Conservation (phyloP, 92 coral and sea anemone species). For the Diadumene lineata region DNA sequence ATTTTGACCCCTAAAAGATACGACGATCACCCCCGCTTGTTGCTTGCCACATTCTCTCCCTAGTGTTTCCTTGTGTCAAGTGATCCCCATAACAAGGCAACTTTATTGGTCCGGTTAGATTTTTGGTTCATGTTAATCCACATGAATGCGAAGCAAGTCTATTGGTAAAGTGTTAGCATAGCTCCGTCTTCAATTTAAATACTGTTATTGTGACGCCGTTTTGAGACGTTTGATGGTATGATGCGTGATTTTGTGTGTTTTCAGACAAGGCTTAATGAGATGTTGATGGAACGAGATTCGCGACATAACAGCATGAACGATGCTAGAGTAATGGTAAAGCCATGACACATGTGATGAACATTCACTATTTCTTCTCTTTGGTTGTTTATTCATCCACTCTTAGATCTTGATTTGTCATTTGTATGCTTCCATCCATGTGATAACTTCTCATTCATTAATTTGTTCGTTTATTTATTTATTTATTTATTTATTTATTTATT, state of each 20-base stretch:
- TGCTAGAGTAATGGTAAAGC: constrained; percentile 13
- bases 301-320: constrained; percentile 7
- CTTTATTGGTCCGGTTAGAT: neutral
- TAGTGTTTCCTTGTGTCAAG: too few species aligned
- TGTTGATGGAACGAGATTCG: constrained; percentile 13
- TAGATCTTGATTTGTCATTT: neutral
- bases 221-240: neutral
- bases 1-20: too few species aligned
- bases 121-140: neutral
- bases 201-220: neutral
- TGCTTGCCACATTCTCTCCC: too few species aligned
- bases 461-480: neutral
- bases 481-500: too few species aligned
- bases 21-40: too few species aligned
- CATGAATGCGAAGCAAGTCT: too few species aligned
- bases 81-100: too few species aligned
- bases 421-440: too few species aligned
- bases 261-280: constrained; percentile 23
- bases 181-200: neutral
- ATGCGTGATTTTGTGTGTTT: neutral
- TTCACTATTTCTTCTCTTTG: neutral
- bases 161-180: too few species aligned
- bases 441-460: too few species aligned
- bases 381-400: neutral
- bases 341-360: too few species aligned